Base-by-base conservation (phyloP, 2,888 invertebrate genomes). In the Pheosia tremula region DNA sequence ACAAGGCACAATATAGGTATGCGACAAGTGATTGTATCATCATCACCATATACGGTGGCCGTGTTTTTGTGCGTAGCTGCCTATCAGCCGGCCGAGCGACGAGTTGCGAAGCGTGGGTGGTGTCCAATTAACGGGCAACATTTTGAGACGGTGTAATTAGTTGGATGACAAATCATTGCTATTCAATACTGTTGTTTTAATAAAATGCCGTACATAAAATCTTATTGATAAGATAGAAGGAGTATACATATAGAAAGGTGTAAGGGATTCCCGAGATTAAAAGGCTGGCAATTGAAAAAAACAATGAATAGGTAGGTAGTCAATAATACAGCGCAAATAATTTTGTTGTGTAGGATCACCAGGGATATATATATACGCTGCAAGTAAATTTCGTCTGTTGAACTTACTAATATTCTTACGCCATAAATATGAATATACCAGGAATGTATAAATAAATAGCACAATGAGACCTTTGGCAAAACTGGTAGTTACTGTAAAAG, bases 1-100 rank as follows among this genome's bases (percentile, higher is more conserved):
- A 67, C 69, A 74, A 71, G 67, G 56, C 64, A 75, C 70, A 77
- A 66, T 75, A 70, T 75, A n/a, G n/a, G n/a, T n/a, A 68, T 75
- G 63, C 59, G 62, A 63, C 70, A 61, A 66, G 67, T 64, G 75
- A 76, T 76, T 68, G 68, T 75, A 75, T 76, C 75, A 76, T 67
- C 73, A 62, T 50, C 58, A 52, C 75, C 75, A 56, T 78, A 75
- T 69, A 71, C 50, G 76, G 60, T 47, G 43, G 50, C 65, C 60
- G 68, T 59, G 61, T 70, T 68, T 78, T 67, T 77, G 63, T 76
- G 63, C 6, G 43, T 54, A 50, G 63, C 61, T 61, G 65, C 24
- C 61, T 58, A 54, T 59, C 24, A 24, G 24, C 45, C 45, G 55
- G 53, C 57, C 53, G 61, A 55, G 53, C 59, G 60, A 66, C 62